A percentile compares a stretch with the other conserved stretches of the same genome.
These are phyloP conservation scores for Thinocorus orbignyianus DNA, from an alignment of 2,113 vertebrate genomes.

Conservation along the genomic window DNA sequence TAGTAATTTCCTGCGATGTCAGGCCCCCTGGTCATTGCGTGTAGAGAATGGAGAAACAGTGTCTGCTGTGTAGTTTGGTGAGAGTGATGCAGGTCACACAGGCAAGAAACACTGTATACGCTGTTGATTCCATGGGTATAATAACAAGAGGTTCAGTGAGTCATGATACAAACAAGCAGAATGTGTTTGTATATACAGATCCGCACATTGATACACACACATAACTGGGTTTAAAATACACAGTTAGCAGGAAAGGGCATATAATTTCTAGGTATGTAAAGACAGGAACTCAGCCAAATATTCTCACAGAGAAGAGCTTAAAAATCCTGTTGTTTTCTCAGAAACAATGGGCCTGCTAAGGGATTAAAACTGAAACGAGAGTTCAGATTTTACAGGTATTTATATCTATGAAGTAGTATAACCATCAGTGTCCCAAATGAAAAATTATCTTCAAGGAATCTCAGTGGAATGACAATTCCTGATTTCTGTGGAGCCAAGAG, in stretches of 20 bases:
- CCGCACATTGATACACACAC: neutral
- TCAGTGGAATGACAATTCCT: neutral
- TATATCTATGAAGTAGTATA: neutral
- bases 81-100: neutral
- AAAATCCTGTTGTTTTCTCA: neutral
- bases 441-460: neutral
- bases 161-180: neutral
- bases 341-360: neutral
- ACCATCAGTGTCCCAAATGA: neutral
- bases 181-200: neutral
- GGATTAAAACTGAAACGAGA: neutral
- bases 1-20: neutral
- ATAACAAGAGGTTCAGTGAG: neutral
- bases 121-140: neutral
- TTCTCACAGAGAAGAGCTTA: neutral
- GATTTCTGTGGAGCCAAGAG: neutral
- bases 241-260: neutral
- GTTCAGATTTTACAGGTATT: neutral
- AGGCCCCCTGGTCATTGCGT: neutral
- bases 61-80: neutral
- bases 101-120: accelerated
- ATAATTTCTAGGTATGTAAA: neutral
- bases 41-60: neutral
- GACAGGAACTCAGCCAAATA: neutral
- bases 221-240: neutral